A percentile compares a stretch with the other conserved stretches of the same genome.
Conservation (phyloP, 2,797 vertebrate species). For the Anomalospiza imberbis region DNA sequence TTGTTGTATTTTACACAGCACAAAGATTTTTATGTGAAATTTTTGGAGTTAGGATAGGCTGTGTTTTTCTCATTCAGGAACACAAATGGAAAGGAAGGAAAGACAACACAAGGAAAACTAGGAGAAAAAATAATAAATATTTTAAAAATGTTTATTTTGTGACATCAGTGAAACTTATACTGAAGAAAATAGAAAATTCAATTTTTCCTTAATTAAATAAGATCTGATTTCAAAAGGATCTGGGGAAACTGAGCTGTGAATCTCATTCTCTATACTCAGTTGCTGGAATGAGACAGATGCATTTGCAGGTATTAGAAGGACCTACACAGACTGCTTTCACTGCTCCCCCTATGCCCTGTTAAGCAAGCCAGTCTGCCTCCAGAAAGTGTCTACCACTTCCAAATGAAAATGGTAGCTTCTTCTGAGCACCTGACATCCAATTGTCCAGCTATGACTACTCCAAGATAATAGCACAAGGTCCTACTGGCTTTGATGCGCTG, state of each 20-base stretch:
- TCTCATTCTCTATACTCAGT: not conserved
- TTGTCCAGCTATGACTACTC: not conserved
- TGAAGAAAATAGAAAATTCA: not conserved
- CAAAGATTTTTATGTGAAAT: not conserved
- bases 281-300: not conserved
- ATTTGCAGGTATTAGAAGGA: not conserved
- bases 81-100: not conserved
- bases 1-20: not conserved
- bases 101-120: not conserved
- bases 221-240: not conserved
- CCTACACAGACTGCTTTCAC: not conserved
- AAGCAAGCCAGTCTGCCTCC: not conserved
- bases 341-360: rapidly evolving
- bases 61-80: not conserved
- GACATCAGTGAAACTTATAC: not conserved
- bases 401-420: not conserved
- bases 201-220: not conserved
- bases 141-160: not conserved
- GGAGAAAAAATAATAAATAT: not conserved
- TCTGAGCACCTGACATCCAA: rapidly evolving
- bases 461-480: not conserved
- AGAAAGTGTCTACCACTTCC: not conserved
- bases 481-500: rapidly evolving
- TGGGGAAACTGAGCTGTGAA: not conserved
- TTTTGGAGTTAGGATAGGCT: not conserved